Base-by-base conservation (phyloP, 2,888 invertebrate species). In the Rugalucina vietnamica region DNA sequence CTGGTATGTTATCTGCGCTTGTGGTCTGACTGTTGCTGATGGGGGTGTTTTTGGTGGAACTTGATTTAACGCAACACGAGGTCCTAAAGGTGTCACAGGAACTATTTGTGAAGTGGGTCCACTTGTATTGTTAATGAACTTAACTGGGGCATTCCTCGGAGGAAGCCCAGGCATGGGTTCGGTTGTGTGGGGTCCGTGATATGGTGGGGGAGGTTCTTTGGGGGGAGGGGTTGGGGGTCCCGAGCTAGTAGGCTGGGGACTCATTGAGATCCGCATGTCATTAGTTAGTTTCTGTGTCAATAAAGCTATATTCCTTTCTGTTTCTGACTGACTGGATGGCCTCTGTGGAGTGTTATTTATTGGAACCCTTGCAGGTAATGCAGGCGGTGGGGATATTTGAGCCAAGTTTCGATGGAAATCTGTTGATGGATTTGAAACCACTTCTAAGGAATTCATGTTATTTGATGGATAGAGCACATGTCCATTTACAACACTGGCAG, bases 121-220 rank as follows among this genome's bases (percentile, higher is more conserved):
- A 36, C 81, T 49, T 5, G 80, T 78, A 76, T 84, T 88, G 76
- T 81, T 86, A 32, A 84, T 76, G 65, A 79, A 87, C 73, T 81
- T 81, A 37, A 87, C 82, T 18, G 34, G 24, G 24, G 82, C 77
- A 85, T 85, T 89, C 79, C 89, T 87, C 0, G 88, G 89, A 29
- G 90, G 88, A 39, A 88, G 80, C 39, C 90, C 89, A 37, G 90
- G 89, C 83, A 90, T 88, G 24, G 91, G 89, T 81, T 93, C 91
- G 12, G 94, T 93, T 82, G 92, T 93, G 86, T 94, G 94, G 10
- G 94, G 93, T 27, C 94, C 95, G 87, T 94, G 93, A 85, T 95
- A 94, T 8, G 94, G 94, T 21, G 94, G 94, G 18, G 94, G 93
- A 18, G 93, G 93, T 79, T 86, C 89, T 80, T 82, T 86, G 34